These are phyloP conservation scores for Ptiloglossa arizonensis DNA, from an alignment of 1,140 invertebrate genomes.

Conservation along the genomic window DNA sequence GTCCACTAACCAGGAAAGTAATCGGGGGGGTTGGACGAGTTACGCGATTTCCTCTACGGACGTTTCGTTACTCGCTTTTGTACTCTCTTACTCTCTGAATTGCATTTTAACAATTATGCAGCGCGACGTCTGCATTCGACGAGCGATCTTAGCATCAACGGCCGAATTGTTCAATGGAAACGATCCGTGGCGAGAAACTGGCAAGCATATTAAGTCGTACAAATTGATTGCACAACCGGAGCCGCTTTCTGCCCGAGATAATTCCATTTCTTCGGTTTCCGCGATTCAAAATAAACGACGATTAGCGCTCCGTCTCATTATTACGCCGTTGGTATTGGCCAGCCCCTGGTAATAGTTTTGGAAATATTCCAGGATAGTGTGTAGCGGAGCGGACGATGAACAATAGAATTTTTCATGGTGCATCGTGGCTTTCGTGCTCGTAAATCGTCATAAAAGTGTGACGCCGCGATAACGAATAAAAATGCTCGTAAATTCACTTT, in stretches of 20 bases:
- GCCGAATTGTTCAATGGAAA: neutral
- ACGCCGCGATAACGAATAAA: no score
- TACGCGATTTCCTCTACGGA: no score
- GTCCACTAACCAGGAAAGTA: no score
- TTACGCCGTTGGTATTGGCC: neutral
- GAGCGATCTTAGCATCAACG: neutral
- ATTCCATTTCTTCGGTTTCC: slow-evolving; percentile 1
- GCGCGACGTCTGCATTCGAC: neutral
- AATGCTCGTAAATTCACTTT: no score
- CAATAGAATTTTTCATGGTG: neutral
- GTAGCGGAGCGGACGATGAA: neutral
- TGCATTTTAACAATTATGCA: neutral
- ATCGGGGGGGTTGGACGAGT: no score
- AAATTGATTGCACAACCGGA: slow-evolving; percentile 18
- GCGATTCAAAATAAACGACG: slow-evolving; percentile 34
- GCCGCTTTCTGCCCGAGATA: neutral
- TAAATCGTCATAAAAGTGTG: no score
- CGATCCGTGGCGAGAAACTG: neutral
- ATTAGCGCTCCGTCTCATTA: slow-evolving; percentile 24
- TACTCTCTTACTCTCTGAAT: neutral
- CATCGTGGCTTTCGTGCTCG: no score
- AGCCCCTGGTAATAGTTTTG: slow-evolving; percentile 14
- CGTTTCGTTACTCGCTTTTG: no score
- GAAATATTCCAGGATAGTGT: slow-evolving; percentile 12
- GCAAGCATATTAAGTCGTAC: neutral